Evolutionary conservation across 2,113 vertebrate species (phyloP).

Genomic region (Phycodurus eques): DNA sequence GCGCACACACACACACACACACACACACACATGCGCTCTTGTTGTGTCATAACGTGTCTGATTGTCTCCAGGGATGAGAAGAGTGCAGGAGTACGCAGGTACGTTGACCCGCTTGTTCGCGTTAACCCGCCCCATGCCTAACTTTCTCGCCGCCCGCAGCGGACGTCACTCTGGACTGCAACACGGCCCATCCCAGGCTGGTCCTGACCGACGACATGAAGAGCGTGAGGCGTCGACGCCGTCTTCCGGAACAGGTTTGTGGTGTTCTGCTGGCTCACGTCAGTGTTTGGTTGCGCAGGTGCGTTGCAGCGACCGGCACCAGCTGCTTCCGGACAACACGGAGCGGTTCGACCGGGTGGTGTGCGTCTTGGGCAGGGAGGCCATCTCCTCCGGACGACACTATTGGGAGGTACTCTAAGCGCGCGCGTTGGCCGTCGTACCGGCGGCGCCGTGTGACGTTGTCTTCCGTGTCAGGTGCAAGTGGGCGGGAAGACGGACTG

Average conservation of each 20-base stretch:
- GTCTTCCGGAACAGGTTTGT: background rate
- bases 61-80: constrained; percentile 53
- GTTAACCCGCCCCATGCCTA: background rate
- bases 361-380: constrained; percentile 67
- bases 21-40: background rate
- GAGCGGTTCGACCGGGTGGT: constrained; percentile 68
- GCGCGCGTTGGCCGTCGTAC: background rate
- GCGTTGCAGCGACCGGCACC: constrained; percentile 49
- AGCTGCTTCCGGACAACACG: constrained; percentile 47
- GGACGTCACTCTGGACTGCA: constrained; percentile 63
- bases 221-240: constrained; percentile 44
- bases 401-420: constrained; percentile 71
- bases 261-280: too few relatives aligned
- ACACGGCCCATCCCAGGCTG: constrained; percentile 68
- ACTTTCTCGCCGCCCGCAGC: constrained; percentile 39
- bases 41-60: background rate
- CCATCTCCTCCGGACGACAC: constrained; percentile 63
- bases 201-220: constrained; percentile 69
- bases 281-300: constrained; percentile 38
- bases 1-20: background rate
- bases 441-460: background rate
- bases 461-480: constrained; percentile 54
- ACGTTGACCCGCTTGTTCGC: background rate
- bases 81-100: constrained; percentile 69
- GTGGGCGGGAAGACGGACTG: constrained; percentile 73